Evolutionary conservation across 2,797 vertebrate species (phyloP), one percentile per base, ranked within the genome.

Genomic region (Cebuella pygmaea): DNA sequence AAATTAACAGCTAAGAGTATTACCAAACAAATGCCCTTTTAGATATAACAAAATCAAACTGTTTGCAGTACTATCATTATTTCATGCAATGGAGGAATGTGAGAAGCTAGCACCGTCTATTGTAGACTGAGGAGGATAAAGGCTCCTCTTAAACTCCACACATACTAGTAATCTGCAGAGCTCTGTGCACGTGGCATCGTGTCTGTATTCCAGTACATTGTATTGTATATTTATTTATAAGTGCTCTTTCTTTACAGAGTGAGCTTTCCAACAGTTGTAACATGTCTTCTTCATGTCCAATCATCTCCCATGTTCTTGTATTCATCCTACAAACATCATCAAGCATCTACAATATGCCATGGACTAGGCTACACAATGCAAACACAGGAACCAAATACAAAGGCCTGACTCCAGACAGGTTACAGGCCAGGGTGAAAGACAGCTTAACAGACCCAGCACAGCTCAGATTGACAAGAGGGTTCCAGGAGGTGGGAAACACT

Each of bases 11-110:
- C 52, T 48, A 82, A 48, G 22, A 82, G 27, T 80, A 36, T 44
- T 76, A 79, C 39, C 78, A 84, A 95, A 88, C 30, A 88, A 92
- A 86, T 57, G 57, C 61, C 24, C 50, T 48, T 86, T 96, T 55
- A 44, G 44, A 76, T 67, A 22, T 15, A 89, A 94, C 41, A 52
- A 90, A 94, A 84, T 44, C 30, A 52, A 83, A 61, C 89, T 10
- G 20, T n/a, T 44, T 72, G 39, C 57, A 64, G 41, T 75, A 83
- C 78, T 24, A 76, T 57, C 44, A 76, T 80, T 59, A 83, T 48
- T 76, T 91, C 87, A 89, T 55, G 39, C 36, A 50, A 46, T 2
- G 76, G 85, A 90, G 44, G 64, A 83, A 85, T 14, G n/a, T 78
- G 82, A 80, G 50, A 82, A 59, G 90, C 57, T 33, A 85, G 39